Conservation (phyloP, 2,113 vertebrate species). For the Syngnathus scovelli region DNA sequence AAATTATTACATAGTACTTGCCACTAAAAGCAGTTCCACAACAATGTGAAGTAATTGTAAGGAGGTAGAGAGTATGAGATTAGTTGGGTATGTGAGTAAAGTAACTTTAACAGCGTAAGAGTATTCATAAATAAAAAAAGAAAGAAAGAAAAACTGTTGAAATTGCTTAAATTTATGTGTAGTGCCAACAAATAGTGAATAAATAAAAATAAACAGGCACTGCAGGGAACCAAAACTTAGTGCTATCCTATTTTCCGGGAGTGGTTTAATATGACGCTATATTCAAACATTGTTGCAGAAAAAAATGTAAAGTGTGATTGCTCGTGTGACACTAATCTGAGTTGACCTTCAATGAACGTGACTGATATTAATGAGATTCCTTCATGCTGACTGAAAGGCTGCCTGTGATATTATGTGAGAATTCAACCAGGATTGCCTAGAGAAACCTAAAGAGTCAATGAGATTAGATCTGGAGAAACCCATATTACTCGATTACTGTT, state of each 20-base stretch:
- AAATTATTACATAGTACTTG: too few relatives aligned
- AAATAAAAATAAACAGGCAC: not conserved
- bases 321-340: not conserved
- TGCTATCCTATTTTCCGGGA: not conserved
- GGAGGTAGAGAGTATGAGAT: not conserved
- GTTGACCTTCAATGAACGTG: not conserved
- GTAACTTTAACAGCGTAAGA: not conserved
- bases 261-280: not conserved
- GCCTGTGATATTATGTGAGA: not conserved
- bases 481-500: conserved; percentile 66
- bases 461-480: conserved; percentile 51
- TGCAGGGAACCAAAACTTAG: not conserved
- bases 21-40: not conserved
- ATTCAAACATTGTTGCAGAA: not conserved
- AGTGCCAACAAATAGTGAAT: not conserved
- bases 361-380: not conserved
- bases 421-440: not conserved
- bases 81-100: not conserved
- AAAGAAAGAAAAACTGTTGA: too few relatives aligned
- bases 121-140: too few relatives aligned
- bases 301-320: not conserved
- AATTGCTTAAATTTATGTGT: not conserved
- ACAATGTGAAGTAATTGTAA: not conserved
- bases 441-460: conserved; percentile 4
- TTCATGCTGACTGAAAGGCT: not conserved